Percentiles rank a stretch among this genome's conserved stretches.
Evolutionary conservation across 2,888 invertebrate genomes (phyloP).

Genomic region (Cryptus armator): DNA sequence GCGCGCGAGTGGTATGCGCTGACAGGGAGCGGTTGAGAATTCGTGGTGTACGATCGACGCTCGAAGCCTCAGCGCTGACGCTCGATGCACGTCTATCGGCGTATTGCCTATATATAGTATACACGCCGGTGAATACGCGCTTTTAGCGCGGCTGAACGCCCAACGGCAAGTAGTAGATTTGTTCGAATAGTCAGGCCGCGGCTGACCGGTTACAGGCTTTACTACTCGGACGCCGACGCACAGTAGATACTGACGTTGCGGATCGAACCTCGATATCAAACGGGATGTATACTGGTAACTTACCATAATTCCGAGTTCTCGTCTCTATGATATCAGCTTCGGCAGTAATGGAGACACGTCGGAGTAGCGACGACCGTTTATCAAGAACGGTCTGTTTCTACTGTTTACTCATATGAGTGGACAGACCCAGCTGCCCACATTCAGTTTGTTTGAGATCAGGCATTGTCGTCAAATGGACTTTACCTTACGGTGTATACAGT

Average conservation of each 20-base stretch:
- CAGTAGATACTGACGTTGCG: not conserved
- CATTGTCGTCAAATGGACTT: not conserved
- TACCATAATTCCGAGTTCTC: not conserved
- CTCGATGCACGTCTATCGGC: constrained; percentile 12
- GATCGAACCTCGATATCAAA: not conserved
- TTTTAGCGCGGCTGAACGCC: constrained; percentile 18
- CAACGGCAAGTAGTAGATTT: constrained; percentile 20
- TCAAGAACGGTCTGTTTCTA: not conserved
- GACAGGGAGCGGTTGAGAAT: constrained; percentile 3
- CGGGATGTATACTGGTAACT: not conserved
- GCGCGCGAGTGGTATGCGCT: not conserved
- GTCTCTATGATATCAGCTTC: too few relatives aligned
- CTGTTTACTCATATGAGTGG: not conserved
- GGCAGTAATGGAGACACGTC: too few relatives aligned
- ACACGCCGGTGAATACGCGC: constrained; percentile 18
- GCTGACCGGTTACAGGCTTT: not conserved
- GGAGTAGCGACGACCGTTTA: not conserved
- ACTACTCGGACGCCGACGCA: not conserved
- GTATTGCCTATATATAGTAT: not conserved
- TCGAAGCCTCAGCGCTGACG: not conserved
- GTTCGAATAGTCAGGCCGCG: constrained; percentile 6
- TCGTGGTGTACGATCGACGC: constrained; percentile 9
- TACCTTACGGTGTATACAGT: constrained; percentile 3
- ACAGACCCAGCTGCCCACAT: not conserved
- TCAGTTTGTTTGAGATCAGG: not conserved